phyloP scores from a whole-genome alignment of 2,888 invertebrate species.

The Mystacides longicornis region DNA sequence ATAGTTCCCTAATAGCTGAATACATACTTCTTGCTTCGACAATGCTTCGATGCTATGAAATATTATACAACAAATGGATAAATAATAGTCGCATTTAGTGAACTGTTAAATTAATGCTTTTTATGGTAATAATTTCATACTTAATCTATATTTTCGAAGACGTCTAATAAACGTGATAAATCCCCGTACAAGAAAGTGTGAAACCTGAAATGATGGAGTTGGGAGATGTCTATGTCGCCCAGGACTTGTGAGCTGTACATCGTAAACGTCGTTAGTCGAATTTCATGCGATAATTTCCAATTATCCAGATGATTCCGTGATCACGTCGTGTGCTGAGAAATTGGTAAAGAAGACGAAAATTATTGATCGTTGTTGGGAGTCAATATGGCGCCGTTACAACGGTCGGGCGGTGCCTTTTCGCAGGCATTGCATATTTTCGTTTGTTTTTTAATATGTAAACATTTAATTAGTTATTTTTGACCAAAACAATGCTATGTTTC shows the following conservation, averaged over 20 bases:
- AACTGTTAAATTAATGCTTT: constrained; percentile 50
- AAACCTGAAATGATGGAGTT: constrained; percentile 18
- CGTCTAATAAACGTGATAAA: constrained; percentile 20
- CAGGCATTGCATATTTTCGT: constrained; percentile 20
- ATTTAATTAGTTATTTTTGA: constrained; percentile 6
- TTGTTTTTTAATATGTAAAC: constrained; percentile 18
- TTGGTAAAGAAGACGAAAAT: constrained; percentile 23
- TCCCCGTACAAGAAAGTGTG: constrained; percentile 16
- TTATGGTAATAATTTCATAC: constrained; percentile 42
- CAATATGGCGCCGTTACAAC: constrained; percentile 19
- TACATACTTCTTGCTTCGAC: constrained; percentile 32
- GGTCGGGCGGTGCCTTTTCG: constrained; percentile 22
- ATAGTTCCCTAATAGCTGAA: constrained; percentile 24
- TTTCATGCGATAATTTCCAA: neutral
- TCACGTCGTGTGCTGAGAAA: constrained; percentile 4
- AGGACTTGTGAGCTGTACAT: neutral
- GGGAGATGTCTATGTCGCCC: constrained; percentile 14
- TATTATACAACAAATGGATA: constrained; percentile 42
- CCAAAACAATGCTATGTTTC: too few species aligned
- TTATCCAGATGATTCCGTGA: neutral
- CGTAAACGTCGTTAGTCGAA: neutral
- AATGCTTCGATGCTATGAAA: constrained; percentile 53
- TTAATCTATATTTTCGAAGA: neutral
- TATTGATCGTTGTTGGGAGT: constrained; percentile 16
- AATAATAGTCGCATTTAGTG: constrained; percentile 51